A percentile compares a stretch with the other conserved stretches of the same genome.
Evolutionary conservation across 2,113 vertebrate species (phyloP).

Genomic region (Poeciliopsis prolifica): DNA sequence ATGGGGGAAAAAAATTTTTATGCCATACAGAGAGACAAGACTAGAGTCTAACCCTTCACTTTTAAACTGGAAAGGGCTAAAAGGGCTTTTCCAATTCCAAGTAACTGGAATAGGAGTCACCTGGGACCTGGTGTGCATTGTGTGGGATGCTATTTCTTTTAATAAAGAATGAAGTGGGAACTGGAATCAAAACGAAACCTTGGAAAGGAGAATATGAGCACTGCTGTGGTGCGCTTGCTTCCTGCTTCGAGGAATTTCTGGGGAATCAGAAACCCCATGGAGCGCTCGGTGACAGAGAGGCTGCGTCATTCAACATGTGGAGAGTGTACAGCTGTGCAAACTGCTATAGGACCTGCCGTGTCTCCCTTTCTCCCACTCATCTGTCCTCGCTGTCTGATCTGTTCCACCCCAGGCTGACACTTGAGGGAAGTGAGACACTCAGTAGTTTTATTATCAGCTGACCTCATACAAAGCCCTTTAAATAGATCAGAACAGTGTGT

Average conservation of each 20-base stretch:
- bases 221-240: constrained; percentile 22
- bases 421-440: not conserved
- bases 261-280: constrained; percentile 33
- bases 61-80: not conserved
- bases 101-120: not conserved
- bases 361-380: constrained; percentile 11
- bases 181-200: not conserved
- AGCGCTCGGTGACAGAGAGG: constrained; percentile 35
- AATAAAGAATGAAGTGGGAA: not conserved
- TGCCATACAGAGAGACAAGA: constrained; percentile 4
- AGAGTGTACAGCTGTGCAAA: constrained; percentile 64
- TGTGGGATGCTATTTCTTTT: not conserved
- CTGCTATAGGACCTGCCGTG: constrained; percentile 40
- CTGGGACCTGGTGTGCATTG: not conserved
- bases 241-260: constrained; percentile 31
- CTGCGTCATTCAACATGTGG: constrained; percentile 39
- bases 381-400: constrained; percentile 14
- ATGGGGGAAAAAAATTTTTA: not conserved
- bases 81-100: not conserved
- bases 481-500: too few species aligned
- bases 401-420: not conserved
- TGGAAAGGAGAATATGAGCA: constrained; percentile 11
- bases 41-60: constrained; percentile 1
- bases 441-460: not conserved
- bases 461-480: not conserved